Evolutionary conservation across 2,113 vertebrate genomes (phyloP), one percentile per base, ranked within the genome.

Genomic region (Leucosticte australis): DNA sequence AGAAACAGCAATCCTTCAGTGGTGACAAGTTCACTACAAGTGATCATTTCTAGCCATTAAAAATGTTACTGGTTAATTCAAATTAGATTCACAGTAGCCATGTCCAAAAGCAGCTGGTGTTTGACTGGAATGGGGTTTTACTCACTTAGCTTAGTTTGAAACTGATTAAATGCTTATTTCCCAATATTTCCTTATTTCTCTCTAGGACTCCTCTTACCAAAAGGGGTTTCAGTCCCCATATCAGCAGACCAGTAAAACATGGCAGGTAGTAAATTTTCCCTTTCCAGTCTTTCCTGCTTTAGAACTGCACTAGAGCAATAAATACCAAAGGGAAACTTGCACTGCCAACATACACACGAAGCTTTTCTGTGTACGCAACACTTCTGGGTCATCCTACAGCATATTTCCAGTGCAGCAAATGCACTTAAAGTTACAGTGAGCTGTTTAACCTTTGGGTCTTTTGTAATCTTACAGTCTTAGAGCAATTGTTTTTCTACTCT

Each of bases 261-360:
- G 52, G 94, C 83, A 95, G 74, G 91, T 49, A 89, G 78, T 74
- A 94, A 93, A 96, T 96, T 92, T 96, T 83, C 91, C 83, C 70
- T 78, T 93, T 93, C 89, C 74, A 92, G 90, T 92, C 77, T 87
- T 94, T 92, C 95, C 91, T 91, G 90, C 89, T 95, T 92, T 87
- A 89, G 89, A 91, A 89, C 64, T 91, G 47, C 88, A 74, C 63
- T 57, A 80, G 27, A 90, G 89, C 81, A 87, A 74, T 90, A 93
- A 93, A 93, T 85, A 83, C 69, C 90, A 90, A 92, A 60, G 80
- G 85, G 87, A 90, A 95, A 80, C 91, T 94, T 62, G 47, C 53
- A 69, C 60, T 95, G 93, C 92, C 94, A 96, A 92, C 80, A 82
- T 79, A 65, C 75, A 96, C 90, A 83, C 3, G 50, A 64, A 94